phyloP scores from a whole-genome alignment of 2,888 invertebrate species.

The Epiblema foenella region DNA sequence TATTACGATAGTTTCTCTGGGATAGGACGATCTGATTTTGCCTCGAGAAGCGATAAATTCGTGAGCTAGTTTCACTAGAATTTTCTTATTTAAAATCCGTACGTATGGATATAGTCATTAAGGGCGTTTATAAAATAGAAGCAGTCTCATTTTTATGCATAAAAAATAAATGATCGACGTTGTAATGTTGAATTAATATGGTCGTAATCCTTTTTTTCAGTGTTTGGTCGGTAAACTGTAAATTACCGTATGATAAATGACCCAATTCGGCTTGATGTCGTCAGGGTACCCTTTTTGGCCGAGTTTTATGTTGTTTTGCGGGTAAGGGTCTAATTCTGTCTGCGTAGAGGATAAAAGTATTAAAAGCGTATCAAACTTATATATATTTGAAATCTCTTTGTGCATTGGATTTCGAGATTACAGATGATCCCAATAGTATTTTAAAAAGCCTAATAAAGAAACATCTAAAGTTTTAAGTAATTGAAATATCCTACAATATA shows the following conservation, averaged over 20 bases:
- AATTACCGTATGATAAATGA: slow-evolving; percentile 19
- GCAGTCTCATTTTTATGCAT: neutral
- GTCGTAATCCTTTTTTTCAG: neutral
- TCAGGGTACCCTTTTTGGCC: slow-evolving; percentile 7
- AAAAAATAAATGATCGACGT: neutral
- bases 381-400: neutral
- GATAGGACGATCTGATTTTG: too few relatives aligned
- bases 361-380: neutral
- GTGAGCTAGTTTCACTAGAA: too few relatives aligned
- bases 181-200: neutral
- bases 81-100: too few relatives aligned
- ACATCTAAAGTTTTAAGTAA: slow-evolving; percentile 1
- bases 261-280: slow-evolving; percentile 13
- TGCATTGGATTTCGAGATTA: too few relatives aligned
- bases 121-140: neutral
- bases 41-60: too few relatives aligned
- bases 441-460: neutral
- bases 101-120: too few relatives aligned
- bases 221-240: slow-evolving; percentile 9
- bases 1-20: too few relatives aligned
- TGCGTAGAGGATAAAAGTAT: slow-evolving; percentile 4
- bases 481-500: neutral
- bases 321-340: slow-evolving; percentile 15
- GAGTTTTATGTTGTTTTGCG: slow-evolving; percentile 28
- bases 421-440: neutral